Evolutionary conservation across 2,888 invertebrate species (phyloP).

Genomic region (Digitonthophagus gazella): DNA sequence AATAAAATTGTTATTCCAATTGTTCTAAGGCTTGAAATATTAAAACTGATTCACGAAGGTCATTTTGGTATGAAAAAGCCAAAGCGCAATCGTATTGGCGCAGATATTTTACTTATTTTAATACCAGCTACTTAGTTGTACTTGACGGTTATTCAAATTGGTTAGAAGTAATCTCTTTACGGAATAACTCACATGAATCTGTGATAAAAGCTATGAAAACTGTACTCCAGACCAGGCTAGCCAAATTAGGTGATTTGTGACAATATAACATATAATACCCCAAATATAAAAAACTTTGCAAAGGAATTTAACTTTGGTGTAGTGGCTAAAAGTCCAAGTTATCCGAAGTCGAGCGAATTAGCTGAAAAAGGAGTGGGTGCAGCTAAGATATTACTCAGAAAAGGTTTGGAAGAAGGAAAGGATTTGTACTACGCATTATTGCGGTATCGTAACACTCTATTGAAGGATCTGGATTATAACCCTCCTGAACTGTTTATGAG

Average conservation of each 20-base stretch:
- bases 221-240: conserved; percentile 29
- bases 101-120: conserved; percentile 24
- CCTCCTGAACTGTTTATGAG: conserved; percentile 29
- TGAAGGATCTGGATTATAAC: conserved; percentile 24
- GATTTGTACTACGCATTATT: conserved; percentile 27
- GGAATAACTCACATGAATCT: conserved; percentile 23
- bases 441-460: conserved; percentile 31
- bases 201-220: conserved; percentile 28
- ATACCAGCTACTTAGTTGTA: conserved; percentile 31
- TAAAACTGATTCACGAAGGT: conserved; percentile 19
- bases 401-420: conserved; percentile 21
- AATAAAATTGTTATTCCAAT: conserved; percentile 17
- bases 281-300: conserved; percentile 30
- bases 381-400: conserved; percentile 31
- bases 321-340: conserved; percentile 32
- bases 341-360: conserved; percentile 33
- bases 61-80: conserved; percentile 21
- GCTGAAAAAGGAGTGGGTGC: conserved; percentile 32
- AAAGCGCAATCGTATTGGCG: conserved; percentile 23
- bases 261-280: conserved; percentile 33
- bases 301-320: conserved; percentile 31
- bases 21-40: conserved; percentile 3
- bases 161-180: conserved; percentile 28
- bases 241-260: conserved; percentile 30
- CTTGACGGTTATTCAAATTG: conserved; percentile 32